Conservation (phyloP, 2,888 invertebrate species). For the Netelia fuscicornis region DNA sequence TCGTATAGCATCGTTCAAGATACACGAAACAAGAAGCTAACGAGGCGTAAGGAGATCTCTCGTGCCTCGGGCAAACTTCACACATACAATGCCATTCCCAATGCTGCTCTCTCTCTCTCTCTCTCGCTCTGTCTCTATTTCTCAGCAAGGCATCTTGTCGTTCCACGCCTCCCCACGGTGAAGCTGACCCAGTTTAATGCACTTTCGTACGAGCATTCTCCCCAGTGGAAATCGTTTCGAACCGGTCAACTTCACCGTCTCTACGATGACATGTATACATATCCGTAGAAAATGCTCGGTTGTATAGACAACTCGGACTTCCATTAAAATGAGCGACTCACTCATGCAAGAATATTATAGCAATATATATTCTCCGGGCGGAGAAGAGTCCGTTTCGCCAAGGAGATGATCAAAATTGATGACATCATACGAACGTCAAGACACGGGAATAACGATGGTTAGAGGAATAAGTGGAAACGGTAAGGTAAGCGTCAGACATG, state of each 20-base stretch:
- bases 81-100: slow-evolving; percentile 73
- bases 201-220: background rate
- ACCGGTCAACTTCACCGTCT: slow-evolving; percentile 25
- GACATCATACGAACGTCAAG: slow-evolving; percentile 11
- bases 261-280: background rate
- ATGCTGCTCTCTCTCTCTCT: slow-evolving; percentile 53
- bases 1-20: slow-evolving; percentile 73
- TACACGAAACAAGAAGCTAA: slow-evolving; percentile 79
- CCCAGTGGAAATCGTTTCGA: background rate
- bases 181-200: slow-evolving; percentile 28
- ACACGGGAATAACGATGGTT: background rate
- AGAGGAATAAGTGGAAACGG: slow-evolving; percentile 17
- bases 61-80: slow-evolving; percentile 74
- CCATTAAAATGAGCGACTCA: slow-evolving; percentile 40
- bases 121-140: background rate
- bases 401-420: slow-evolving; percentile 46
- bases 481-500: slow-evolving; percentile 3
- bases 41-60: slow-evolving; percentile 78
- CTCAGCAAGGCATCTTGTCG: slow-evolving; percentile 10
- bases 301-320: slow-evolving; percentile 8
- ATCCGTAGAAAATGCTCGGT: background rate
- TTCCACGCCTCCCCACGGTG: slow-evolving; percentile 7
- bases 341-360: slow-evolving; percentile 21
- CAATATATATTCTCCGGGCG: background rate
- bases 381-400: background rate